A percentile compares a stretch with the other conserved stretches of the same genome.
Evolutionary conservation across 2,888 invertebrate species (phyloP).

Genomic region (Dorcus hopei): DNA sequence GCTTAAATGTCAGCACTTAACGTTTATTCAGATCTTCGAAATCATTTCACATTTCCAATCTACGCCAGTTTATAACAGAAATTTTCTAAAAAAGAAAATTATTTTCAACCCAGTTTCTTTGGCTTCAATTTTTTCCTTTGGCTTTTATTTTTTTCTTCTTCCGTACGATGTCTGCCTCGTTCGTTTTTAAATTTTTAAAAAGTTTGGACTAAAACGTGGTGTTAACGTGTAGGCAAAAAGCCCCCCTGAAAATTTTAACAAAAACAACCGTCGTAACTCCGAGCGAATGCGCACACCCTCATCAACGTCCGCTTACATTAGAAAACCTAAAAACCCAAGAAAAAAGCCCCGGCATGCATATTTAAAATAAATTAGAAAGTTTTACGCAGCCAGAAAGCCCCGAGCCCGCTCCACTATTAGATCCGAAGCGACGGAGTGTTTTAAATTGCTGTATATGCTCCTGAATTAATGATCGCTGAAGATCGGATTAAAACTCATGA

Average conservation of each 20-base stretch:
- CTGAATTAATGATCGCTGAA: slow-evolving; percentile 33
- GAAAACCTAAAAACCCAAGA: slow-evolving; percentile 25
- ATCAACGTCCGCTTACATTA: slow-evolving; percentile 24
- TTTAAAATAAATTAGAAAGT: slow-evolving; percentile 30
- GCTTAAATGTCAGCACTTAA: slow-evolving; percentile 36
- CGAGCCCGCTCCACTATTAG: slow-evolving; percentile 24
- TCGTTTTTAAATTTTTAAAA: too few relatives aligned
- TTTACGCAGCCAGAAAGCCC: slow-evolving; percentile 27
- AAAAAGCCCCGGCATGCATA: slow-evolving; percentile 26
- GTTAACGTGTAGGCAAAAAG: too few relatives aligned
- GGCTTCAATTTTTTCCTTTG: too few relatives aligned
- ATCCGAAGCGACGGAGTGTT: slow-evolving; percentile 14
- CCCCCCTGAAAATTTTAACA: too few relatives aligned
- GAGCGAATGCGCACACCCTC: slow-evolving; percentile 19
- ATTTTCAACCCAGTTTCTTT: too few relatives aligned
- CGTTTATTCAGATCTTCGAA: slow-evolving; percentile 27
- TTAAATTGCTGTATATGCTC: slow-evolving; percentile 31
- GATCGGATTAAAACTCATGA: slow-evolving; percentile 34
- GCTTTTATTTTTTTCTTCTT: too few relatives aligned
- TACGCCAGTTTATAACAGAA: slow-evolving; percentile 9
- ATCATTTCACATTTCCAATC: slow-evolving; percentile 26
- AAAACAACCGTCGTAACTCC: too few relatives aligned
- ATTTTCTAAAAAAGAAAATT: too few relatives aligned
- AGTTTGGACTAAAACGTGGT: too few relatives aligned
- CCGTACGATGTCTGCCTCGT: too few relatives aligned